These are phyloP conservation scores for Ophraella communa DNA, from an alignment of 2,888 invertebrate genomes.

Conservation along the genomic window DNA sequence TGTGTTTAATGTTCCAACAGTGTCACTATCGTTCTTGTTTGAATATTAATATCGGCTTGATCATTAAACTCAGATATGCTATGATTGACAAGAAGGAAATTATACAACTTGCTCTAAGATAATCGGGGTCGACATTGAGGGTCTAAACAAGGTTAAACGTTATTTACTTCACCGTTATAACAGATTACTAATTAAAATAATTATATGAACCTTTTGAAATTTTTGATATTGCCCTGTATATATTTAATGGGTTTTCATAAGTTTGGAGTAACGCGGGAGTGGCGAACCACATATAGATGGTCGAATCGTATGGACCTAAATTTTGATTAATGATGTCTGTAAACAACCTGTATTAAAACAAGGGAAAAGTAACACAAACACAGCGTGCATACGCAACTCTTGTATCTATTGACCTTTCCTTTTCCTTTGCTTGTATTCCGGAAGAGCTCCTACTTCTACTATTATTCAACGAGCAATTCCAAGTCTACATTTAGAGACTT, in stretches of 20 bases:
- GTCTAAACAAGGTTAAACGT: too few relatives aligned
- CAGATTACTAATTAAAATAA: too few relatives aligned
- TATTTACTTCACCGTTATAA: too few relatives aligned
- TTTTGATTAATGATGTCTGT: slow-evolving; percentile 23
- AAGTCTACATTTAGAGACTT: slow-evolving; percentile 51
- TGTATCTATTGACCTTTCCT: slow-evolving; percentile 33
- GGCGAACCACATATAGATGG: not conserved
- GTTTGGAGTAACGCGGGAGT: not conserved
- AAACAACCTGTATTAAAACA: slow-evolving; percentile 19
- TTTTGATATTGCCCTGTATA: not conserved
- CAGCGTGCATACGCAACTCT: slow-evolving; percentile 45
- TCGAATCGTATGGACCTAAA: slow-evolving; percentile 8
- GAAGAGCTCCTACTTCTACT: slow-evolving; percentile 36
- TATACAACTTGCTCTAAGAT: not conserved
- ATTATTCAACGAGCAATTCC: slow-evolving; percentile 46
- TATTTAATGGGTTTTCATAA: not conserved
- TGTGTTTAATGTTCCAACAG: not conserved
- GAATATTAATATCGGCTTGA: not conserved
- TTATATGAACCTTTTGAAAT: too few relatives aligned
- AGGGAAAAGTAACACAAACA: slow-evolving; percentile 28
- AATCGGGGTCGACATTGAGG: too few relatives aligned
- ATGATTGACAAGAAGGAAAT: slow-evolving; percentile 6
- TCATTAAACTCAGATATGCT: not conserved
- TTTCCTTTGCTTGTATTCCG: slow-evolving; percentile 26
- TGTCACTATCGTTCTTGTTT: not conserved